A percentile compares a stretch with the other conserved stretches of the same genome.
These are phyloP conservation scores for Lophotis ruficrista DNA, from an alignment of 2,113 vertebrate species.

Conservation along the genomic window DNA sequence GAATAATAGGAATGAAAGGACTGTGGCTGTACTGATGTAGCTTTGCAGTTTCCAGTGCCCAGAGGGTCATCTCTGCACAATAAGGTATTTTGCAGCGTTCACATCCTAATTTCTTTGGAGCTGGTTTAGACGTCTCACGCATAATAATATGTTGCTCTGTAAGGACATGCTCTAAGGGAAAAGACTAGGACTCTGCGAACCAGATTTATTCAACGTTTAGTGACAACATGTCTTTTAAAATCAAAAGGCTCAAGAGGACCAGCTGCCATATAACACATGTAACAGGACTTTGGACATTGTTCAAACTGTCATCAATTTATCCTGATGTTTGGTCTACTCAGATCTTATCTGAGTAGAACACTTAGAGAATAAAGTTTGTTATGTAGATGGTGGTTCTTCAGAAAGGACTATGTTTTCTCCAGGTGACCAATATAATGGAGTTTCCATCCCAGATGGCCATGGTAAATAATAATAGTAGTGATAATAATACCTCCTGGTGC, in stretches of 20 bases:
- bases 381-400: background rate
- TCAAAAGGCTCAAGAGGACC: background rate
- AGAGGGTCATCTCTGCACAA: background rate
- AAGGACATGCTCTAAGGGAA: background rate
- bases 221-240: background rate
- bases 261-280: background rate
- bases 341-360: background rate
- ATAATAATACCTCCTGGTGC: background rate
- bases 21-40: background rate
- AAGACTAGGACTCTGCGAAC: background rate
- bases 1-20: background rate
- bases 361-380: background rate
- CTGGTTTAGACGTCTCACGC: background rate
- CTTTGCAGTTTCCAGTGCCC: background rate
- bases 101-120: background rate
- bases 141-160: background rate
- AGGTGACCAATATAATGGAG: background rate
- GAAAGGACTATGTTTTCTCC: background rate
- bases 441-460: background rate
- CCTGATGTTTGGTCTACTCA: background rate
- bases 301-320: background rate
- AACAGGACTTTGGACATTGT: background rate
- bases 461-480: background rate
- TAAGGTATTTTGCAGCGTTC: background rate
- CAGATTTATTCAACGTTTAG: background rate